Base-by-base conservation (phyloP, 37 sponge, comb jelly and placozoan genomes). In the Tethya wilhelma region DNA sequence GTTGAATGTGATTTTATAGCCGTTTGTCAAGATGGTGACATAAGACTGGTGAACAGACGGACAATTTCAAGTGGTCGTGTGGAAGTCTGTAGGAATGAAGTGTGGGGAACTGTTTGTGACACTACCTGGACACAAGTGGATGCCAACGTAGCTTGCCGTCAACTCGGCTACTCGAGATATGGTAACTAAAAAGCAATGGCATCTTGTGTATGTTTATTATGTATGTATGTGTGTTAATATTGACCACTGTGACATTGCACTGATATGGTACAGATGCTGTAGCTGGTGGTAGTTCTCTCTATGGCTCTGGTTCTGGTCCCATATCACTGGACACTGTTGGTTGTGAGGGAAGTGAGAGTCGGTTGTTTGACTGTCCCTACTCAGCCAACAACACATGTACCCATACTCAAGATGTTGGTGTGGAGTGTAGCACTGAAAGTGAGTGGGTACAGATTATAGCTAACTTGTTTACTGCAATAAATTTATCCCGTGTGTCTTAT, bases 301-400 rank as follows among this genome's bases (percentile, higher is more conserved):
- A 38, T 64, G 69, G 82, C n/a, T n/a, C n/a, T 37, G 77, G 89
- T 4, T n/a, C n/a, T n/a, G n/a, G n/a, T n/a, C 59, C 59, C 59
- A 58, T 58, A n/a, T 7, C 26, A 3, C 59, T 58, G 59, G 59
- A 58, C 9, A 58, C 23, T 58, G 59, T 58, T 2, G 59, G 59
- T 7, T 58, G 59, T 7, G 9, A 9, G 23, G 59, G 59, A n/a
- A 28, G 26, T 58, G 59, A 58, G 26, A 7, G 8, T 58, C 4
- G 59, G 26, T n/a, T 58, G 3, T 58, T n/a, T n/a, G 59, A 58
- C 59, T 58, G 59, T 58, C 59, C 59, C n/a, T n/a, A n/a, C n/a
- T n/a, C n/a, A n/a, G n/a, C n/a, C n/a, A n/a, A n/a, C n/a, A n/a
- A n/a, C n/a, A n/a, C n/a, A n/a, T n/a, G n/a, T n/a, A n/a, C n/a